phyloP scores from a whole-genome alignment of 1,140 invertebrate species.

The Babylonia areolata region DNA sequence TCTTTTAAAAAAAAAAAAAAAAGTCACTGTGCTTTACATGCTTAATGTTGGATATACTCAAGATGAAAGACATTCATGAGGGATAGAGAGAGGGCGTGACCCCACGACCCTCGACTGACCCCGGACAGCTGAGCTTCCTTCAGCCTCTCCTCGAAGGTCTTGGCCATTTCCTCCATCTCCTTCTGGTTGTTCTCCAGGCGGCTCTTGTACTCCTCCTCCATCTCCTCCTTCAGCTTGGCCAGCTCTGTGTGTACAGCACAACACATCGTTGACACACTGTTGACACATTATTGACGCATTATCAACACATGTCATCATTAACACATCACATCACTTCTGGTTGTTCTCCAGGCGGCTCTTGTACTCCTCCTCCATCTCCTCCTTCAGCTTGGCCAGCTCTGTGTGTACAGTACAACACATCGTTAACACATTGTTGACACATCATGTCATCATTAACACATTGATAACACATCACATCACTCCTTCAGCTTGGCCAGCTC shows the following conservation, averaged over 20 bases:
- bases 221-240: constrained; percentile 75
- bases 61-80: no score
- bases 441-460: no score
- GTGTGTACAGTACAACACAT: no score
- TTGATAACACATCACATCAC: no score
- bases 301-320: no score
- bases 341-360: constrained; percentile 77
- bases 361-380: constrained; percentile 79
- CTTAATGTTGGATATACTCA: no score
- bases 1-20: no score
- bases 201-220: constrained; percentile 77
- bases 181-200: constrained; percentile 78
- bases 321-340: constrained; percentile 58
- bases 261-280: no score
- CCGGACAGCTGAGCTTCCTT: constrained; percentile 58
- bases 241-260: constrained; percentile 59
- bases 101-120: constrained; percentile 8
- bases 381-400: constrained; percentile 68
- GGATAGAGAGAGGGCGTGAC: no score
- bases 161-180: constrained; percentile 79
- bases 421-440: no score
- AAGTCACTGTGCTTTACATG: no score
- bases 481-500: constrained; percentile 70
- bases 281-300: no score
- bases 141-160: constrained; percentile 79